Evolutionary conservation across 2,113 vertebrate genomes (phyloP).

Genomic region (Dendropsophus ebraccatus): DNA sequence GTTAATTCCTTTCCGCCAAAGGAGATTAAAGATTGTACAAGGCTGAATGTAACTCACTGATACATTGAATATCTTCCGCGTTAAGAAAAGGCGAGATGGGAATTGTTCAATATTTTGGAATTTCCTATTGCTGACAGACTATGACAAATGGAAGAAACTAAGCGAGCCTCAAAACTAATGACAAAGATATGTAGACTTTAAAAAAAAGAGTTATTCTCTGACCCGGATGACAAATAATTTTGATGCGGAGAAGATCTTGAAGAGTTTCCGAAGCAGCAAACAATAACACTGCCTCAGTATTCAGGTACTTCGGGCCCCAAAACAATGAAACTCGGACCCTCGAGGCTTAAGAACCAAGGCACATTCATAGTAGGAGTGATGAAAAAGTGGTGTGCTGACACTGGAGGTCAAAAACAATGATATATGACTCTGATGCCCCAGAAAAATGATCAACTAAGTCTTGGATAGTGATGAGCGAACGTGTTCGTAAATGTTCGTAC

Average conservation of each 20-base stretch:
- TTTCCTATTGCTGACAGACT: not conserved
- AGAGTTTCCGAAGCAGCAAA: not conserved
- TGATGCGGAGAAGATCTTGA: not conserved
- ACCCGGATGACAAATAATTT: conserved; percentile 15
- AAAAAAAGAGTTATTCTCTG: not conserved
- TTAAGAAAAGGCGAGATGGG: conserved; percentile 20
- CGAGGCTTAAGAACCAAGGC: not conserved
- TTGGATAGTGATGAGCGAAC: too few relatives aligned
- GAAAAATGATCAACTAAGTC: too few relatives aligned
- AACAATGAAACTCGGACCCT: not conserved
- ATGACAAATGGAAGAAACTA: conserved; percentile 21
- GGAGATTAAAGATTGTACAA: conserved; percentile 30
- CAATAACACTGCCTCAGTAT: not conserved
- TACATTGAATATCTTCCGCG: not conserved
- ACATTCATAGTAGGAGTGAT: not conserved
- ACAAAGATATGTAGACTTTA: not conserved
- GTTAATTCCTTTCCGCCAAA: conserved; percentile 34
- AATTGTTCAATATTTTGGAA: conserved; percentile 9
- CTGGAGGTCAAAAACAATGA: not conserved
- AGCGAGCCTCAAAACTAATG: conserved; percentile 9
- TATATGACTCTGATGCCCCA: not conserved
- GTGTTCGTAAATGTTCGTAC: too few relatives aligned
- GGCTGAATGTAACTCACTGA: conserved; percentile 10
- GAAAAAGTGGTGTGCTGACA: not conserved
- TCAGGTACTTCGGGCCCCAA: not conserved